Evolutionary conservation across 1,140 invertebrate species (phyloP), one percentile per base, ranked within the genome.

Genomic region (Drosophila miranda): DNA sequence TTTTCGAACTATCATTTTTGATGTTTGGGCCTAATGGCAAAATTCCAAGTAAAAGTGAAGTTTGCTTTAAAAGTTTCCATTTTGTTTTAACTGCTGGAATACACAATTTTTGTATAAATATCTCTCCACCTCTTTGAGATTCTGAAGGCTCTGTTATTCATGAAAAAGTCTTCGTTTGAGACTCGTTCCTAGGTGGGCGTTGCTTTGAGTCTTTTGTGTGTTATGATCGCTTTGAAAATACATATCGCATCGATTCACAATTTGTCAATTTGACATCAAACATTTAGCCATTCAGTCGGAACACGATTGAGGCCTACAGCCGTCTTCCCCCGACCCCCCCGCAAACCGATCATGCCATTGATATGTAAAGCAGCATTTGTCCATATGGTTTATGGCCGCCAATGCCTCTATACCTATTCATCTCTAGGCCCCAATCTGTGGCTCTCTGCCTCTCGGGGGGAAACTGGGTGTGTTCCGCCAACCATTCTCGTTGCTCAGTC

Each of bases 371-470:
- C 75, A 63, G 57, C 52, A 75, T 75, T 53, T 75, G 59, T 44
- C 76, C 76, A 75, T 79, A 79, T 79, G 79, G 64, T 79, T 79
- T 79, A 79, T 79, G 38, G 64, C 48, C 26, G 1, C 11, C 62
- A 46, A 63, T 52, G 44, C 55, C 41, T 57, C n/a, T 28, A 16
- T 34, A 48, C 44, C 44, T 28, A 52, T 71, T 19, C 55, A 57
- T 72, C 50, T 72, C 50, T 42, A 45, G 11, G 30, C 30, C 30
- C 9, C 46, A 51, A 49, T 41, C 52, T 75, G 30, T 28, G 23
- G 26, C 34, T 38, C 2, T 30, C 8, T 28, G 23, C 34, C 34
- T 38, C 2, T 30, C 8, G 2, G 28, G 7, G 38, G 34, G 38
- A 2, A 21, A 54, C 54, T 45, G 77, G 77, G 77, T 74, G 77